Evolutionary conservation across 2,888 invertebrate genomes (phyloP), one percentile per base, ranked within the genome.

Genomic region (Muscina levida): DNA sequence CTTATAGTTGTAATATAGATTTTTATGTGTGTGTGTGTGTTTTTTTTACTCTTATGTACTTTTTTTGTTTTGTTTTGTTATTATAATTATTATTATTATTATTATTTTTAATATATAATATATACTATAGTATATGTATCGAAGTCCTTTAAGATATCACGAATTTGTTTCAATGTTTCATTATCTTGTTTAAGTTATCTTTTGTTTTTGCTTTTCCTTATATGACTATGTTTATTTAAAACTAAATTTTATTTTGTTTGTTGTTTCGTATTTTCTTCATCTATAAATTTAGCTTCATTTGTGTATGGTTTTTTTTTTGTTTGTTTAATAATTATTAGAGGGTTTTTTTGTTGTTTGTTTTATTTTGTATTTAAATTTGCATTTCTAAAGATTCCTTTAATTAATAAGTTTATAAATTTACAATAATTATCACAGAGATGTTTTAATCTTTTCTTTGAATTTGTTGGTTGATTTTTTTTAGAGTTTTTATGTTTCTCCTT

Each of bases 381-480:
- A 83, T 85, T 86, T 87, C 83, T 83, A 77, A 81, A 81, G 81
- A 77, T 81, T 81, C 81, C 81, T 72, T 81, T 77, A 77, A 72
- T 81, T 77, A 75, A 77, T 81, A 81, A 86, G 85, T 86, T 89
- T 89, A 88, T 90, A 90, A 89, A 90, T 89, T 89, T 89, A 89
- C 88, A 89, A 89, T 89, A 90, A 89, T 89, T 89, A 89, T 89
- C 89, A 89, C 89, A 89, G 89, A 90, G 90, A 88, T 89, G 89
- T 89, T 89, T 89, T 88, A 90, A 82, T 89, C 88, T 90, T 62
- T 90, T 88, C 88, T 89, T 90, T 88, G 88, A 89, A 89, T 89
- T 89, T 89, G 85, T 89, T 88, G 62, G 62, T 88, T 86, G 80
- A 80, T 76, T 83, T 56, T 83, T 56, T 84, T 82, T 81, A 85